Conservation (phyloP, 2,888 invertebrate genomes). For the Drosophila seclusa region DNA sequence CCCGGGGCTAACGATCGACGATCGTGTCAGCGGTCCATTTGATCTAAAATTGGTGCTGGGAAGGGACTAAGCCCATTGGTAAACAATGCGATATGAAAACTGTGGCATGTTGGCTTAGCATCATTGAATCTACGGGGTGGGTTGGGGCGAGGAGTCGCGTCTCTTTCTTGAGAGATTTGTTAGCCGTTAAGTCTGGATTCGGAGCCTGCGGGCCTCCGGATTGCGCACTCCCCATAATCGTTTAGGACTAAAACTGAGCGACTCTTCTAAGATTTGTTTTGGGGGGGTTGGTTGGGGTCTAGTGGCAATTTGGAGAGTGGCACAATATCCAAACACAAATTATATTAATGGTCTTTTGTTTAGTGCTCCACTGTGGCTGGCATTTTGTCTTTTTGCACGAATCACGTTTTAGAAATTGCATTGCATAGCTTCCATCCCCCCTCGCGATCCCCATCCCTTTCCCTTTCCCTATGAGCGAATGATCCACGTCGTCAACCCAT, state of each 20-base stretch:
- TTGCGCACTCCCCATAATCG: slow-evolving; percentile 59
- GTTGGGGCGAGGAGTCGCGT: background rate
- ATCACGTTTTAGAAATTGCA: slow-evolving; percentile 82
- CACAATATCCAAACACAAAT: slow-evolving; percentile 77
- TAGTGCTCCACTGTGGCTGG: slow-evolving; percentile 51
- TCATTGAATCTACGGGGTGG: slow-evolving; percentile 33
- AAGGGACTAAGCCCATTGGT: slow-evolving; percentile 15
- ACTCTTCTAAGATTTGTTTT: slow-evolving; percentile 8
- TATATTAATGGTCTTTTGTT: slow-evolving; percentile 80
- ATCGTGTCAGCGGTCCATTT: slow-evolving; percentile 80
- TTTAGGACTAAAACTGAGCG: slow-evolving; percentile 58
- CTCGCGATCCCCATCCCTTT: background rate
- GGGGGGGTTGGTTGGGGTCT: slow-evolving; percentile 11
- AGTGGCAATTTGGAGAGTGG: slow-evolving; percentile 58
- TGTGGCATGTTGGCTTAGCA: slow-evolving; percentile 68
- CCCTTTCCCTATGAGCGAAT: slow-evolving; percentile 21
- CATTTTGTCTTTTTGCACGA: slow-evolving; percentile 79
- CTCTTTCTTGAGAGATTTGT: slow-evolving; percentile 19
- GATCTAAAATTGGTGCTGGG: slow-evolving; percentile 55
- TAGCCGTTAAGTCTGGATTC: slow-evolving; percentile 11
- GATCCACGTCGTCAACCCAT: slow-evolving; percentile 52
- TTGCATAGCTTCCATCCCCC: slow-evolving; percentile 38
- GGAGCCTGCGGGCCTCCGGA: slow-evolving; percentile 34
- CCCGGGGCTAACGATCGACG: slow-evolving; percentile 58
- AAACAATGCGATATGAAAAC: slow-evolving; percentile 46